Conservation (phyloP, 2,113 vertebrate genomes). For the Zosterops japonicus region DNA sequence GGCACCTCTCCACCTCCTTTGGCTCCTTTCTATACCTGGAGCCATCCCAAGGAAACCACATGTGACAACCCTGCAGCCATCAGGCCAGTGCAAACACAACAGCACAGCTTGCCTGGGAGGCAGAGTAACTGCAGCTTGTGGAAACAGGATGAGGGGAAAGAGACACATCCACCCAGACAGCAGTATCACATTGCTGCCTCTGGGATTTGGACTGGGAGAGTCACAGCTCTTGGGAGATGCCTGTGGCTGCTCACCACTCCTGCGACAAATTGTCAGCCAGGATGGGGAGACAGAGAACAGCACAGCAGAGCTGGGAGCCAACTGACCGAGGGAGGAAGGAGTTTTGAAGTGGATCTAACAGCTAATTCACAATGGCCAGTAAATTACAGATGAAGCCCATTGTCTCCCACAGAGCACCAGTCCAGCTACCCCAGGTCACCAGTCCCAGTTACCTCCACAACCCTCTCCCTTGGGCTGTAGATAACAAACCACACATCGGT, state of each 20-base stretch:
- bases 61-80: background rate
- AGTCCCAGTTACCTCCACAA: background rate
- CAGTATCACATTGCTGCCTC: background rate
- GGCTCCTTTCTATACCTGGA: background rate
- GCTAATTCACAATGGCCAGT: background rate
- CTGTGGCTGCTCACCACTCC: background rate
- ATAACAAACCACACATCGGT: accelerated
- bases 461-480: background rate
- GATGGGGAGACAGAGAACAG: background rate
- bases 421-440: background rate
- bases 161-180: accelerated
- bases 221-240: background rate
- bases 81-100: background rate
- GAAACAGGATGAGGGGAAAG: background rate
- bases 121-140: background rate
- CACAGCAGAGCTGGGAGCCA: background rate
- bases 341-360: background rate
- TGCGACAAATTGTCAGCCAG: background rate
- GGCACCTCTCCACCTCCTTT: background rate
- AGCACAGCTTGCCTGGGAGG: background rate
- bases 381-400: background rate
- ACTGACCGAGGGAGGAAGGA: background rate
- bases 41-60: background rate
- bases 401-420: background rate
- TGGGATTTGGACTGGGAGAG: background rate